These are phyloP conservation scores for Lipophrys pholis DNA, from an alignment of 2,113 vertebrate genomes.

Conservation along the genomic window DNA sequence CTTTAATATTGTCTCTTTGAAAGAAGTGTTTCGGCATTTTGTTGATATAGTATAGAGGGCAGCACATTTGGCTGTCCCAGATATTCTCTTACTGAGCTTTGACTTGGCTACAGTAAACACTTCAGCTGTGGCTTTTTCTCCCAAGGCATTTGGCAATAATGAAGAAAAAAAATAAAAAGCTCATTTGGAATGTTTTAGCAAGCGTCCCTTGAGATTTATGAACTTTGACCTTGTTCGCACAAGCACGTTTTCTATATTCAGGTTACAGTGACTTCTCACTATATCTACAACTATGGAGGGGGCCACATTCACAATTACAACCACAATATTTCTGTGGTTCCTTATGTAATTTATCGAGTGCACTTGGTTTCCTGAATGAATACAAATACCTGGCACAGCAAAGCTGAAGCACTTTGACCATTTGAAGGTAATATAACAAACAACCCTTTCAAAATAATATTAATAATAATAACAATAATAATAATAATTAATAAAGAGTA, in stretches of 20 bases:
- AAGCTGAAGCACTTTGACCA: slow-evolving; percentile 5
- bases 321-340: not conserved
- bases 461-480: not conserved
- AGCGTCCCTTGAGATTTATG: slow-evolving; percentile 19
- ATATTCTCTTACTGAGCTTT: slow-evolving; percentile 58
- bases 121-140: slow-evolving; percentile 30
- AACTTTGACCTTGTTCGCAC: slow-evolving; percentile 27
- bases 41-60: slow-evolving; percentile 61
- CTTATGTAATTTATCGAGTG: not conserved
- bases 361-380: slow-evolving; percentile 13
- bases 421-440: slow-evolving; percentile 7
- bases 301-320: not conserved
- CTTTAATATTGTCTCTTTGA: slow-evolving; percentile 63
- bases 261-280: slow-evolving; percentile 6
- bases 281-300: not conserved
- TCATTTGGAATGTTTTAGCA: slow-evolving; percentile 5
- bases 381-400: not conserved
- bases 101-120: slow-evolving; percentile 40
- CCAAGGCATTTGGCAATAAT: slow-evolving; percentile 2
- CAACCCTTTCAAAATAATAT: slow-evolving; percentile 3
- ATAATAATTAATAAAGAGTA: not conserved
- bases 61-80: slow-evolving; percentile 61
- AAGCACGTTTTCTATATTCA: not conserved
- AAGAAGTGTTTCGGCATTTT: slow-evolving; percentile 61
- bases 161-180: not conserved